Percentiles rank a stretch among this genome's conserved stretches.
Evolutionary conservation across 2,888 invertebrate species (phyloP).

Genomic region (Marasmarcha lunaedactyla): DNA sequence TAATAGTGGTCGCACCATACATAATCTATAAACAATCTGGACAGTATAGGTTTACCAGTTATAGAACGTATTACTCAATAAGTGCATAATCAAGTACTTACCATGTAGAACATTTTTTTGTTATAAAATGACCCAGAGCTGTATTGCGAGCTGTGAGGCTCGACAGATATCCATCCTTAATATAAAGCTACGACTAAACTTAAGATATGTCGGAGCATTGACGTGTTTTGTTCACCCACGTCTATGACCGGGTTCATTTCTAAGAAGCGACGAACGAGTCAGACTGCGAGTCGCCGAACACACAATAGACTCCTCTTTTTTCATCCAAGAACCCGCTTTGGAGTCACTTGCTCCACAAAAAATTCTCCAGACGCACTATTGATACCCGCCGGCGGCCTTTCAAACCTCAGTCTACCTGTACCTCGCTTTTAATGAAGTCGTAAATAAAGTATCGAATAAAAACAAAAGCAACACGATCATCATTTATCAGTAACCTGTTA

Average conservation of each 20-base stretch:
- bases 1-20: too few species aligned
- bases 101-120: too few species aligned
- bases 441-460: constrained; percentile 20
- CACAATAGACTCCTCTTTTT: constrained; percentile 54
- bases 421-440: constrained; percentile 31
- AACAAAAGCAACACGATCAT: not conserved
- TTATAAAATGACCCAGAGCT: too few species aligned
- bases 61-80: too few species aligned
- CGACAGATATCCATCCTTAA: too few species aligned
- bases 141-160: too few species aligned
- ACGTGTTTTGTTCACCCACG: too few species aligned
- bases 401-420: constrained; percentile 45
- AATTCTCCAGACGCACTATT: constrained; percentile 41
- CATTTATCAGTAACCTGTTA: not conserved
- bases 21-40: too few species aligned
- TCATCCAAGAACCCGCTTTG: constrained; percentile 41
- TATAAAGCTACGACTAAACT: too few species aligned
- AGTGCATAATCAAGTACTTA: too few species aligned
- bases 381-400: constrained; percentile 35
- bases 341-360: constrained; percentile 38
- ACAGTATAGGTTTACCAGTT: too few species aligned
- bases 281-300: constrained; percentile 63
- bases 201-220: too few species aligned
- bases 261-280: constrained; percentile 46
- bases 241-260: constrained; percentile 22